A percentile compares a stretch with the other conserved stretches of the same genome.
Conservation (phyloP, 2,113 vertebrate genomes). For the Mus spicilegus region DNA sequence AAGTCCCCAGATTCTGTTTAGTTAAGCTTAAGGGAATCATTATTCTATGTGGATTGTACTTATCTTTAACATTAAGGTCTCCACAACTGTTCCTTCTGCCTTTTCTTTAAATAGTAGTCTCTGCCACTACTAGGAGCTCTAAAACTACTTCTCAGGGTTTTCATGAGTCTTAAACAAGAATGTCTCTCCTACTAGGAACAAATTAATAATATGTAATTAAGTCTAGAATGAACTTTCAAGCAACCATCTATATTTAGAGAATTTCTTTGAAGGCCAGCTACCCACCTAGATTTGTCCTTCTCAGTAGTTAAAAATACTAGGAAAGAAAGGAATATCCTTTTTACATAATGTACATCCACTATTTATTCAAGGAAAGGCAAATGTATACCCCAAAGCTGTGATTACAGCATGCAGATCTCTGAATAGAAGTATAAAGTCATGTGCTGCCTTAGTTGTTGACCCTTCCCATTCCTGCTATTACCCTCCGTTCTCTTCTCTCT, state of each 20-base stretch:
- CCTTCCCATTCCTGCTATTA: no score
- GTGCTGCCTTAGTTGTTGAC: no score
- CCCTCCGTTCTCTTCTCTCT: rapidly evolving
- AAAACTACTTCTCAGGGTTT: not conserved
- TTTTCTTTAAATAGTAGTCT: not conserved
- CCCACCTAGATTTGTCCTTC: constrained; percentile 12
- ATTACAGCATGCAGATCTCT: not conserved
- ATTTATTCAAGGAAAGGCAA: not conserved
- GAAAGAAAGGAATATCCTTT: not conserved
- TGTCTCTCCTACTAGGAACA: not conserved
- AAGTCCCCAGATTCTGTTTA: constrained; percentile 7
- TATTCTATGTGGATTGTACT: not conserved
- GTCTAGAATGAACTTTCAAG: not conserved
- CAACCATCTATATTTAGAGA: not conserved
- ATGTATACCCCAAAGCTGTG: not conserved
- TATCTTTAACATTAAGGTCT: not conserved
- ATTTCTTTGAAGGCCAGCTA: not conserved
- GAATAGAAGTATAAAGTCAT: not conserved
- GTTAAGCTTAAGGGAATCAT: not conserved
- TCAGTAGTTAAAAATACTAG: not conserved
- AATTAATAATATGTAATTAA: not conserved
- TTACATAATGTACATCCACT: not conserved
- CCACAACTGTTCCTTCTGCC: not conserved
- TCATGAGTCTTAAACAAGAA: not conserved
- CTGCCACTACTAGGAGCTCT: not conserved